Base-by-base conservation (phyloP, 2,888 invertebrate species). In the Antheraea assamensis region DNA sequence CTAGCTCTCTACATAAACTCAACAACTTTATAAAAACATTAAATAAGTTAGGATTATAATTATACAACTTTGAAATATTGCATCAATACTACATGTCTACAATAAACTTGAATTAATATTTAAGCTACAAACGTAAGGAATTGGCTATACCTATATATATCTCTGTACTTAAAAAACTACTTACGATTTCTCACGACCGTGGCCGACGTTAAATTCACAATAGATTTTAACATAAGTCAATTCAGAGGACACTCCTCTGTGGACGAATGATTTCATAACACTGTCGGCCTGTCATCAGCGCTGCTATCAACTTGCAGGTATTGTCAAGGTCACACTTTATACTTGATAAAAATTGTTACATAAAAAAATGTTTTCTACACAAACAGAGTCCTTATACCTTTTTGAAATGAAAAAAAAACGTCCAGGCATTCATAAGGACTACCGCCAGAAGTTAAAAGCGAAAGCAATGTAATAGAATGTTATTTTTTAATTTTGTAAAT, bases 141-240 rank as follows among this genome's bases (percentile, higher is more conserved):
- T n/a, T n/a, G n/a, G n/a, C n/a, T 2, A 1, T n/a, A 1, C 27
- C 17, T 64, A 30, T 15, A 27, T 17, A 3, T 42, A 13, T 24
- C 13, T 24, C 10, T n/a, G 24, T 19, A 10, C 2, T 24, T 27
- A 15, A 70, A 27, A 8, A 49, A 15, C n/a, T 78, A 91, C 91
- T 91, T 82, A 91, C 91, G 78, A 76, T 84, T 83, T 79, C 77
- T 87, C n/a, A 76, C 75, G 55, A 82, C 74, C 61, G 84, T 75
- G 70, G 80, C 80, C 70, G 81, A 80, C 66, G 82, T 79, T 75
- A 88, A 77, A 52, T 80, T 81, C 75, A 80, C 79, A 72, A 91
- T 74, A 70, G 83, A 85, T 81, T 87, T 90, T 80, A 91, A 79
- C 91, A 92, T 91, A 79, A 72, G 35, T 64, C 49, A 68, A 21